Evolutionary conservation across 2,888 invertebrate species (phyloP).

Genomic region (Linnaemya vulpina): DNA sequence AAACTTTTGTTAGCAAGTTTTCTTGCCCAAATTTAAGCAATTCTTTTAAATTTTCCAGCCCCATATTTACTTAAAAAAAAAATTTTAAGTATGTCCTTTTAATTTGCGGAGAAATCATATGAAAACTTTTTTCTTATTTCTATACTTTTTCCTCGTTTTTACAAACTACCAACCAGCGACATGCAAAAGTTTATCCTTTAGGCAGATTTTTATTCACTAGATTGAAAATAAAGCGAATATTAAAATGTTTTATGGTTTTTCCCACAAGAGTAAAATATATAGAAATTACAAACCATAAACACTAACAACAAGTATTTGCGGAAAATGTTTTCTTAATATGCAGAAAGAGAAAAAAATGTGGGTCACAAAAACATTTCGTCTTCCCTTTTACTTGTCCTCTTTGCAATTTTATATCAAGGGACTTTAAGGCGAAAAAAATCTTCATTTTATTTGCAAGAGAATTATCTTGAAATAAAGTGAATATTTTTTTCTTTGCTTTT

Average conservation of each 20-base stretch:
- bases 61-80: not conserved
- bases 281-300: constrained; percentile 4
- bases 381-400: not conserved
- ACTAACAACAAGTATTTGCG: not conserved
- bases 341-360: too few relatives aligned
- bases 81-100: constrained; percentile 4
- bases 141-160: not conserved
- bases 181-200: constrained; percentile 31
- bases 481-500: constrained; percentile 2
- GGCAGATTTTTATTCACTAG: constrained; percentile 36
- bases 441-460: not conserved
- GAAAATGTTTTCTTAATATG: constrained; percentile 28
- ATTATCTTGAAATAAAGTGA: not conserved
- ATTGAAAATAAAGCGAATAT: constrained; percentile 6
- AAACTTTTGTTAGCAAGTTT: too few relatives aligned
- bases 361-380: constrained; percentile 35
- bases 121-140: constrained; percentile 15
- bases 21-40: too few relatives aligned
- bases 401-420: not conserved
- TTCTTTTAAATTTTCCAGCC: not conserved
- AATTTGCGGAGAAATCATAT: not conserved
- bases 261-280: not conserved
- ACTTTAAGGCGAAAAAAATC: constrained; percentile 6
- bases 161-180: not conserved
- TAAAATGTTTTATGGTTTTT: constrained; percentile 19